Evolutionary conservation across 2,113 vertebrate species (phyloP), one percentile per base, ranked within the genome.

Genomic region (Triplophysa rosa): DNA sequence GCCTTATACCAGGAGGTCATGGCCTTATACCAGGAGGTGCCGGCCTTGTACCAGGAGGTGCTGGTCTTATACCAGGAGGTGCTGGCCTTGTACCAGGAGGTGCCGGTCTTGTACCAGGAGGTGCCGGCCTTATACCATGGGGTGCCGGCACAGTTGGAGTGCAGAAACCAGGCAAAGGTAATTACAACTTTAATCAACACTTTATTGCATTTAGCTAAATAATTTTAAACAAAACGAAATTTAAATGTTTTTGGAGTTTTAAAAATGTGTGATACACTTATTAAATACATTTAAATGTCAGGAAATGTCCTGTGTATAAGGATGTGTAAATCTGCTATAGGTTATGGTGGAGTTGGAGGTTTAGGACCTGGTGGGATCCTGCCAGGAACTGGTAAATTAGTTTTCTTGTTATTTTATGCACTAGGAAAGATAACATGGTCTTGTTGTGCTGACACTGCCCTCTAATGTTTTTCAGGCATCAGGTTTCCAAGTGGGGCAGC

Each of bases 401-500:
- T n/a, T 66, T 66, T 74, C n/a, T 16, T 78, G 8, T 64, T 21
- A 14, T 69, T 69, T 49, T 21, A 68, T 40, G 16, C 33, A 59
- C 17, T 23, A 59, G 52, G n/a, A 56, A 21, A 19, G 45, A 40
- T 42, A 17, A 68, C 24, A 45, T 26, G 26, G 8, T 5, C 10
- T 70, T 21, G 9, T 52, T 52, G 23, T 40, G 9, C 40, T 65
- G 13, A 67, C 8, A 9, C 12, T 59, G 5, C 19, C 8, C 13
- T 62, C 23, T 59, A 42, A 63, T 61, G n/a, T 29, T 45, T 71
- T 13, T 74, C 80, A 93, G 92, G 90, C 45, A 11, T 87, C 62
- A 88, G 89, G 58, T 92, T 89, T 69, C 88, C 91, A 0, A 89
- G 75, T 81, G 90, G 91, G 76, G 88, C 92, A 80, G 89, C 90